Percentiles rank a stretch among this genome's conserved stretches.
These are phyloP conservation scores for Budorcas taxicolor DNA, from an alignment of 2,113 vertebrate species.

Conservation along the genomic window DNA sequence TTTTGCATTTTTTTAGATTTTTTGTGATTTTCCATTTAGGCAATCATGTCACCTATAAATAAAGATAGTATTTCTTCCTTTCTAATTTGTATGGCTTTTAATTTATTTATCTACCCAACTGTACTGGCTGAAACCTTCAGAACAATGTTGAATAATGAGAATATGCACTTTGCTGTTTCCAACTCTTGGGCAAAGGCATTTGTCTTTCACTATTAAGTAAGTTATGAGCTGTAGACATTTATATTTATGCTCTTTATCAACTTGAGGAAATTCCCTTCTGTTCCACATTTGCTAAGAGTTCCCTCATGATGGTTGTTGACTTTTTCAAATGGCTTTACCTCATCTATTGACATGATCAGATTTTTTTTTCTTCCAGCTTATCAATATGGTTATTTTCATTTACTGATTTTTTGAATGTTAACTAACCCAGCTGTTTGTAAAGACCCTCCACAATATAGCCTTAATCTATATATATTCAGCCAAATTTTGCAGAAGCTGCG, in stretches of 20 bases:
- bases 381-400: not conserved
- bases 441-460: not conserved
- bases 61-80: not conserved
- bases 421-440: not conserved
- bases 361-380: not conserved
- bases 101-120: not conserved
- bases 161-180: not conserved
- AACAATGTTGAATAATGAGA: not conserved
- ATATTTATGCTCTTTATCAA: not conserved
- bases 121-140: not conserved
- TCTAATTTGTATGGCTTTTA: not conserved
- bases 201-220: not conserved
- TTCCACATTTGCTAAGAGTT: conserved; percentile 1
- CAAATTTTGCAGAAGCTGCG: not conserved
- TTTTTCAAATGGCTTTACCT: not conserved
- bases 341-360: not conserved
- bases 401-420: not conserved
- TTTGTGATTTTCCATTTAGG: not conserved
- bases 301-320: not conserved
- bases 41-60: not conserved
- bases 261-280: conserved; percentile 1
- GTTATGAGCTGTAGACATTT: not conserved
- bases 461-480: not conserved
- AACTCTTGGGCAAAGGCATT: not conserved
- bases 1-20: not conserved